Evolutionary conservation across 2,113 vertebrate species (phyloP), one percentile per base, ranked within the genome.

Genomic region (Cyanocitta stelleri): DNA sequence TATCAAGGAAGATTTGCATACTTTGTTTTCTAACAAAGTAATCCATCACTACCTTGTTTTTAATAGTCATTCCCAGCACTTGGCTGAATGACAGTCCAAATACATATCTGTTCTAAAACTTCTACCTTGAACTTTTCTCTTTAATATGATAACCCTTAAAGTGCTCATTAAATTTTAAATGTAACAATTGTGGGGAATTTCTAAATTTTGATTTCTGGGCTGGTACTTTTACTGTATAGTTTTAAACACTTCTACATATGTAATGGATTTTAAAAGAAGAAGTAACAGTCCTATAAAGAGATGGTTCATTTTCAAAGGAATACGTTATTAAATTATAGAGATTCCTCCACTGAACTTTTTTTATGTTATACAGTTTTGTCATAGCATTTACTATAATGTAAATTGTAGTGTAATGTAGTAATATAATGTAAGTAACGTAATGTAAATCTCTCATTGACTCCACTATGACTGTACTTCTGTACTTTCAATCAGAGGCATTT

Each of bases 1-100:
- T 69, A 37, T 93, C 62, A 77, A 68, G 41, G 30, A 73, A 92
- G 46, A 79, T 94, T 55, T 90, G 8, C 59, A 62, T 52, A 54
- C 75, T 80, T 92, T 43, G 11, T 67, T 97, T 94, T 93, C 73
- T 87, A 89, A 68, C 30, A 82, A 54, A 94, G 44, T 54, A n/a
- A 85, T 87, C 27, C 41, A 51, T 96, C 63, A 61, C 71, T 76
- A 12, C 11, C 14, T 87, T 76, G 39, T 75, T 88, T 95, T 80
- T 87, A 78, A 68, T 66, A 89, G 46, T 49, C 33, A 86, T 61
- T 96, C 71, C 19, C 26, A 46, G 5, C 79, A 58, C 79, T 96
- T 96, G 52, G 51, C 83, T 71, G 71, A 80, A 88, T 90, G 56
- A 55, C 55, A 75, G 33, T 66, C 39, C 67, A 84, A 93, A 96